These are phyloP conservation scores for Neomonachus schauinslandi DNA, from an alignment of 2,113 vertebrate species.

Conservation along the genomic window DNA sequence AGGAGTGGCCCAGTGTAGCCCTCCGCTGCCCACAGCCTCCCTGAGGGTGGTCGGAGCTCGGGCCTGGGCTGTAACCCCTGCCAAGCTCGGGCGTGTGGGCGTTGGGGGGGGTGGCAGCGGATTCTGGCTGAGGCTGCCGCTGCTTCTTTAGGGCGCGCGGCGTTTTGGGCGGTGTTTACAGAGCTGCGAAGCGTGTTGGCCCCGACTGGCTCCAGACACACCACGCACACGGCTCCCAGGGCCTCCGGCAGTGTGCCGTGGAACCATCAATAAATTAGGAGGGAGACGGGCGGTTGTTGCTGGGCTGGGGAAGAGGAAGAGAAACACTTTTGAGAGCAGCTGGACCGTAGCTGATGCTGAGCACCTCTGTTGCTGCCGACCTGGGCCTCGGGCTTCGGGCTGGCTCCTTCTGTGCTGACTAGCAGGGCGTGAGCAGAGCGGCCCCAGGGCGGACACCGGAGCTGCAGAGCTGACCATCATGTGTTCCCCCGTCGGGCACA, in stretches of 20 bases:
- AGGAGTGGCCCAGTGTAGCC: not conserved
- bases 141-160: fast-evolving
- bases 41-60: not conserved
- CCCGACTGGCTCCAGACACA: fast-evolving
- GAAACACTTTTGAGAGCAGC: fast-evolving
- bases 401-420: fast-evolving
- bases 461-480: not conserved
- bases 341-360: fast-evolving
- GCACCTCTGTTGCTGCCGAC: fast-evolving
- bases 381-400: not conserved
- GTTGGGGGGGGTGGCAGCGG: fast-evolving
- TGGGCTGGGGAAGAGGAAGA: no score
- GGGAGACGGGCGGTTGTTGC: fast-evolving
- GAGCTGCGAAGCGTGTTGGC: fast-evolving
- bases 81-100: not conserved
- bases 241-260: fast-evolving
- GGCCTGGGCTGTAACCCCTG: fast-evolving
- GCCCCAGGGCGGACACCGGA: not conserved
- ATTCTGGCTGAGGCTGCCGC: fast-evolving
- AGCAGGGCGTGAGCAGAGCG: not conserved
- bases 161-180: not conserved
- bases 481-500: no score
- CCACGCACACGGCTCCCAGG: fast-evolving
- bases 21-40: not conserved
- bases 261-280: fast-evolving